Base-by-base conservation (phyloP, 2,888 invertebrate species). In the Dicranocentrus wangi region DNA sequence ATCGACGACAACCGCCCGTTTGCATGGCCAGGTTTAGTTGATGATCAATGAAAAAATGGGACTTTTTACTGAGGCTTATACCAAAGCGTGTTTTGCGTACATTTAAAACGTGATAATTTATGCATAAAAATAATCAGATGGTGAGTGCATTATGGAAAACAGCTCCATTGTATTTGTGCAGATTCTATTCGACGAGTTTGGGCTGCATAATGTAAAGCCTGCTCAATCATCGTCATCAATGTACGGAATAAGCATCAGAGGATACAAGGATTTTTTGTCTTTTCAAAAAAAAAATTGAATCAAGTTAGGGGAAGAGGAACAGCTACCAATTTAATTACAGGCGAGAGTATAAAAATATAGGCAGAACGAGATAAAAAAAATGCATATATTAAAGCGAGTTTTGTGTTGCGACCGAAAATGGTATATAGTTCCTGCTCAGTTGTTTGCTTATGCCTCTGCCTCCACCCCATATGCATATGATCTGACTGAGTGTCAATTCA, bases 41-140 rank as follows among this genome's bases (percentile, higher is more conserved):
- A 60, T 21, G 23, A 25, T n/a, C 13, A n/a, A 15, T 23, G 55
- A 10, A 55, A 55, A 47, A 47, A 17, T 47, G 47, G 47, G 21
- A 28, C n/a, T 15, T 60, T 2, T 2, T n/a, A 32, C 15, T 8
- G 28, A 60, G 10, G 32, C 32, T 47, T n/a, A 47, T 10, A 47
- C 32, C 32, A 32, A 32, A 32, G 3, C 32, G 32, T 32, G 32
- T 32, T n/a, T n/a, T n/a, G 10, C 32, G 10, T 32, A 32, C 32
- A 32, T 32, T 7, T 32, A 7, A 19, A 61, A n/a, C 5, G 78
- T 82, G 78, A 84, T 85, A 85, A 85, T 85, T 84, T 85, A 86
- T 86, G 84, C 85, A 82, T 82, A 73, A 84, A 81, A 81, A 84
- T 86, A 86, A 86, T 86, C 84, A 86, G 85, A 83, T 85, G 84